Conservation (phyloP, 2,797 vertebrate genomes). For the Graptemys geographica region DNA sequence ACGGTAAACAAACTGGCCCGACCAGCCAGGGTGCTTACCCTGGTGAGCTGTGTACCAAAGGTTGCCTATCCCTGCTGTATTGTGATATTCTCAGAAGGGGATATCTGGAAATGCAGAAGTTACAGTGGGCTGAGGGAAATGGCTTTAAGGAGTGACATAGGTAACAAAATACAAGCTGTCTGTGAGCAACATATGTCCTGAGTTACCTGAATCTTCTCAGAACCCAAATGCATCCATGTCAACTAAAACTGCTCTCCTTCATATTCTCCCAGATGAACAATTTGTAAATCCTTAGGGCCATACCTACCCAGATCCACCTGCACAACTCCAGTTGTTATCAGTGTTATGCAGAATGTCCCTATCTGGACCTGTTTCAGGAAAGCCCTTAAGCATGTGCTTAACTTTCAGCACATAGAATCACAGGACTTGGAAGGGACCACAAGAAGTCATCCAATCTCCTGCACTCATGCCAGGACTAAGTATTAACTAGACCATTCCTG, state of each 20-base stretch:
- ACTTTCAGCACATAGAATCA: not conserved
- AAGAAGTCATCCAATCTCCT: too few relatives aligned
- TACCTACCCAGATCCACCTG: not conserved
- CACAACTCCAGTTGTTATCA: too few relatives aligned
- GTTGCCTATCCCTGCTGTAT: not conserved
- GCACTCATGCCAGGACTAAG: too few relatives aligned
- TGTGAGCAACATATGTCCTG: not conserved
- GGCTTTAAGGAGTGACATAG: not conserved
- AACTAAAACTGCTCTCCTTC: not conserved
- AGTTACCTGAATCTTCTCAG: not conserved
- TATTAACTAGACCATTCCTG: too few relatives aligned
- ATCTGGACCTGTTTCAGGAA: not conserved
- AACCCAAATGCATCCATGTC: not conserved
- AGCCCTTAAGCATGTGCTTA: not conserved
- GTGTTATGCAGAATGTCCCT: not conserved
- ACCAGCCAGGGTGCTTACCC: too few relatives aligned
- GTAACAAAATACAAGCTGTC: not conserved
- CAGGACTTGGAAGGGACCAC: too few relatives aligned
- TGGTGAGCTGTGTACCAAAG: too few relatives aligned
- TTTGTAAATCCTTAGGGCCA: not conserved
- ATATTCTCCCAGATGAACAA: not conserved
- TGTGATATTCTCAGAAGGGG: conserved; percentile 47
- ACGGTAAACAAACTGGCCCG: too few relatives aligned
- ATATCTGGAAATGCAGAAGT: conserved; percentile 43
- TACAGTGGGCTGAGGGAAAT: conserved; percentile 10